These are phyloP conservation scores for Taurulus bubalis DNA, from an alignment of 2,113 vertebrate genomes.

Conservation along the genomic window DNA sequence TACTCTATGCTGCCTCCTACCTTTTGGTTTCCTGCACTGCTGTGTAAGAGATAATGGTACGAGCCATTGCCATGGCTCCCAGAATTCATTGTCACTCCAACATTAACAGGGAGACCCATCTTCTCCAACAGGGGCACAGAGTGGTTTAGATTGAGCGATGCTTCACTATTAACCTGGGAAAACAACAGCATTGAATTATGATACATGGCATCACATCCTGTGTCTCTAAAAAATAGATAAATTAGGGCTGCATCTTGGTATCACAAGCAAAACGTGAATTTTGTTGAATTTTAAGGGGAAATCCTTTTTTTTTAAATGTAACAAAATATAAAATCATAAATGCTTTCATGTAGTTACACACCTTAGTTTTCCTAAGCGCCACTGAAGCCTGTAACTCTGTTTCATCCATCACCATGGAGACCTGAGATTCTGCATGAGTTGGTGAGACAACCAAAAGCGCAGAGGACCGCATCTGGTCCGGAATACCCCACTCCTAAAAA, in stretches of 20 bases:
- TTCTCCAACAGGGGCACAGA: conserved; percentile 73
- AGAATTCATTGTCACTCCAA: conserved; percentile 69
- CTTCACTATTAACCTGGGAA: conserved; percentile 79
- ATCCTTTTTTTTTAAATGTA: neutral
- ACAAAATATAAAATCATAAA: neutral
- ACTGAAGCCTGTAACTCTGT: conserved; percentile 73
- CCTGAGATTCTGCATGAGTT: conserved; percentile 73
- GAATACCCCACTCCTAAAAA: conserved; percentile 81
- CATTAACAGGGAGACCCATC: conserved; percentile 78
- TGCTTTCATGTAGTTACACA: conserved; percentile 34
- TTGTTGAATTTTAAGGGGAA: neutral
- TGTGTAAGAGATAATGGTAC: conserved; percentile 62
- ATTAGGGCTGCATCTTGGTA: neutral
- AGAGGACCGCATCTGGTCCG: conserved; percentile 76
- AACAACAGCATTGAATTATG: neutral
- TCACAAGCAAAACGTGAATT: neutral
- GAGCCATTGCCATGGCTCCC: conserved; percentile 54
- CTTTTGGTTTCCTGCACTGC: conserved; percentile 79
- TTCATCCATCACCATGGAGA: conserved; percentile 74
- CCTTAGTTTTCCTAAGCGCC: conserved; percentile 74
- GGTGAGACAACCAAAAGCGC: conserved; percentile 75
- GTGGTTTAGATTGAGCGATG: conserved; percentile 76
- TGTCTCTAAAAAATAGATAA: neutral
- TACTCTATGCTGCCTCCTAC: conserved; percentile 63
- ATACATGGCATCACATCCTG: too few species aligned